A percentile compares a stretch with the other conserved stretches of the same genome.
Evolutionary conservation across 2,888 invertebrate genomes (phyloP).

Genomic region (Ptychoptera albimana): DNA sequence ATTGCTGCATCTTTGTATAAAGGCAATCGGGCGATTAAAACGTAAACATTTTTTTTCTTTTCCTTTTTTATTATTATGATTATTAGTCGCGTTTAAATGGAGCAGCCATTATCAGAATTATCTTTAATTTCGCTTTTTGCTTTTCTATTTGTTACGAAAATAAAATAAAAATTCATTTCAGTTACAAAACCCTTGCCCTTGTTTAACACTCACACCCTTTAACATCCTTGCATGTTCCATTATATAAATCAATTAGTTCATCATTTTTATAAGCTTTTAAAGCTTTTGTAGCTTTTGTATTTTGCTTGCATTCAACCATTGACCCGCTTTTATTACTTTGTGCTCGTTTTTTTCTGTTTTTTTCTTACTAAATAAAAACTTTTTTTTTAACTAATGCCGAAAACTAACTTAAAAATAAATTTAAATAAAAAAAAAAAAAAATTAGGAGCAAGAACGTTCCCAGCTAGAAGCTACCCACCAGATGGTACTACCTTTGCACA

Average conservation of each 20-base stretch:
- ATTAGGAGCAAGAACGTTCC: slow-evolving; percentile 72
- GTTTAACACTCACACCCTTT: no score
- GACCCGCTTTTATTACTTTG: slow-evolving; percentile 3
- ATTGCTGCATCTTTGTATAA: background rate
- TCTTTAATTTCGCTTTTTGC: no score
- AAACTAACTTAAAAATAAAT: background rate
- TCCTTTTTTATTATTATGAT: background rate
- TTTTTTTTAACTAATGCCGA: slow-evolving; percentile 1
- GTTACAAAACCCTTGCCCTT: no score
- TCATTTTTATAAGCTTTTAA: no score
- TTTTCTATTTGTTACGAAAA: no score
- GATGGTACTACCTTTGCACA: slow-evolving; percentile 86
- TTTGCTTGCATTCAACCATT: background rate
- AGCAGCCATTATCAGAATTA: no score
- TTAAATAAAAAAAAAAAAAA: slow-evolving; percentile 4
- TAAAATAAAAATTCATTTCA: no score
- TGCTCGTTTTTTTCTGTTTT: slow-evolving; percentile 8
- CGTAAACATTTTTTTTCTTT: background rate
- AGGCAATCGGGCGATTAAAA: background rate
- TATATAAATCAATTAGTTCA: no score
- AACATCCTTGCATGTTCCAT: no score
- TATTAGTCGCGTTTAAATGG: no score
- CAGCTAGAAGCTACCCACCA: slow-evolving; percentile 80
- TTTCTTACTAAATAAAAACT: slow-evolving; percentile 1
- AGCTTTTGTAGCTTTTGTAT: no score